Conservation (phyloP, 2,888 invertebrate genomes). For the Entomobrya proxima region DNA sequence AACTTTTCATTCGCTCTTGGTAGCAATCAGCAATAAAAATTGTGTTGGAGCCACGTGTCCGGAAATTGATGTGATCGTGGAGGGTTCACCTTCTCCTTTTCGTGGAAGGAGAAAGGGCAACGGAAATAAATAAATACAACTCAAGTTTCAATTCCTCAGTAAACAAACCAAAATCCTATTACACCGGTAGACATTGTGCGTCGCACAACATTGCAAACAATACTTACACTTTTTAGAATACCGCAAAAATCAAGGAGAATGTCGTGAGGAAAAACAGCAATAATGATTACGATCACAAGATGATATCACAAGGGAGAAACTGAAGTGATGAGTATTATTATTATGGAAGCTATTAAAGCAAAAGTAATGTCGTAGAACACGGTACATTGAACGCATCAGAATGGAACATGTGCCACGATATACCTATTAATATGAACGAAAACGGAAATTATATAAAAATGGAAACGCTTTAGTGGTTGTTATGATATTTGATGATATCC, state of each 20-base stretch:
- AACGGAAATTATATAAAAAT: too few relatives aligned
- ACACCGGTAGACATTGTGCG: neutral
- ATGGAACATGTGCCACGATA: too few relatives aligned
- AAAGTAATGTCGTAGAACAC: neutral
- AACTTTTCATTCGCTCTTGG: neutral
- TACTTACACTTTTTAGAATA: neutral
- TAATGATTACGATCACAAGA: neutral
- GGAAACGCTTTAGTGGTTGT: too few relatives aligned
- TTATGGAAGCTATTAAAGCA: too few relatives aligned
- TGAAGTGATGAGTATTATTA: neutral
- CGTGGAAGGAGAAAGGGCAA: neutral
- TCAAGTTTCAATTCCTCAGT: neutral
- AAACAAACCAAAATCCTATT: neutral
- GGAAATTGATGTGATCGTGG: slow-evolving; percentile 50
- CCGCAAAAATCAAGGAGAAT: too few relatives aligned
- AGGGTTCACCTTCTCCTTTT: neutral
- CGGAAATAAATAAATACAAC: neutral
- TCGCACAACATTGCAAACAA: too few relatives aligned
- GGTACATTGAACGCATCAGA: neutral
- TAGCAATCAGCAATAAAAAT: slow-evolving; percentile 54
- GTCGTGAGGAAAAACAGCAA: neutral
- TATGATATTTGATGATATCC: too few relatives aligned
- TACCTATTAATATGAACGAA: too few relatives aligned
- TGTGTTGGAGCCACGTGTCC: slow-evolving; percentile 45
- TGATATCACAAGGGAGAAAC: neutral